phyloP scores from a whole-genome alignment of 1,140 invertebrate species.

The Bombus turneri region DNA sequence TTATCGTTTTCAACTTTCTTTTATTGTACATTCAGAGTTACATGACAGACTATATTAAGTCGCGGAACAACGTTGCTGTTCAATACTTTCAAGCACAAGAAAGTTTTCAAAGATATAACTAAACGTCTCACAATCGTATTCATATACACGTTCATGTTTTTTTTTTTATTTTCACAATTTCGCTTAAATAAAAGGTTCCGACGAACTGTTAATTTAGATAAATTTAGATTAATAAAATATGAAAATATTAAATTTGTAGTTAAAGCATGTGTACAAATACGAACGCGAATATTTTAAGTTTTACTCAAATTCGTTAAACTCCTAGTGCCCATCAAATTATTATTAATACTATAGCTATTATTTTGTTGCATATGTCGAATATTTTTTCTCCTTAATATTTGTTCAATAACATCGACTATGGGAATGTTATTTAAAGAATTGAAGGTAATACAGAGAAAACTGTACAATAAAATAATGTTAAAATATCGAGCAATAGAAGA shows the following conservation, averaged over 20 bases:
- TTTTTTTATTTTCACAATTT: background rate
- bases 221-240: background rate
- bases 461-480: background rate
- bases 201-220: background rate
- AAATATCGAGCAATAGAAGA: background rate
- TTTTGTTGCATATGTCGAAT: background rate
- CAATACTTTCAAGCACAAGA: slow-evolving; percentile 22
- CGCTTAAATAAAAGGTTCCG: background rate
- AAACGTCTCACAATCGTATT: slow-evolving; percentile 22
- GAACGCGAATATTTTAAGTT: background rate
- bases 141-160: background rate
- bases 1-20: slow-evolving; percentile 31
- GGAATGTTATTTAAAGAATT: background rate
- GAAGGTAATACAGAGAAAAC: background rate
- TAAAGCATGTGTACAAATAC: background rate
- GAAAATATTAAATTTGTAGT: background rate
- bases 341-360: background rate
- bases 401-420: background rate
- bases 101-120: slow-evolving; percentile 15
- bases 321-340: background rate
- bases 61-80: slow-evolving; percentile 22
- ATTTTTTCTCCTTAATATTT: background rate
- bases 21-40: slow-evolving; percentile 48
- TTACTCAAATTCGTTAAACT: background rate
- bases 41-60: slow-evolving; percentile 40